phyloP scores from a whole-genome alignment of 2,113 vertebrate genomes.

The Vulpes vulpes region DNA sequence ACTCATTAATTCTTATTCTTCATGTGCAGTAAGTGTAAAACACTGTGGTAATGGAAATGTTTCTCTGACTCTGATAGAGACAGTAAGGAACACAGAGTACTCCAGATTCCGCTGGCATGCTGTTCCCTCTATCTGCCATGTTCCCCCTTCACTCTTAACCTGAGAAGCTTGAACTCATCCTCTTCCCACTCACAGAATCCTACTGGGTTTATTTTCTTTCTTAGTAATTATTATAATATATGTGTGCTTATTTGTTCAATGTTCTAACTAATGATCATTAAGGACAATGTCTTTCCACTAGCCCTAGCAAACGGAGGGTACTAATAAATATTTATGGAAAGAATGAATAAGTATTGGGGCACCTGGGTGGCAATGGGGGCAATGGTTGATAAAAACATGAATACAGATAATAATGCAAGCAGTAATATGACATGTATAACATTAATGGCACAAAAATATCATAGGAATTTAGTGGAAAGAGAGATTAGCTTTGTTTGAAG shows the following conservation, averaged over 20 bases:
- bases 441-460: background rate
- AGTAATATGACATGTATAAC: background rate
- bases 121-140: background rate
- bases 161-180: background rate
- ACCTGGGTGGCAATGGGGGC: no score
- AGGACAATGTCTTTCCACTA: background rate
- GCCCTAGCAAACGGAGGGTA: background rate
- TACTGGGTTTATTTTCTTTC: background rate
- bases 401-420: constrained; percentile 1
- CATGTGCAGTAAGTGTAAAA: background rate
- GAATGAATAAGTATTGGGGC: background rate
- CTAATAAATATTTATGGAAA: background rate
- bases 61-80: background rate
- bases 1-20: background rate
- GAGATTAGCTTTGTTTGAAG: background rate
- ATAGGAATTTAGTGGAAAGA: background rate
- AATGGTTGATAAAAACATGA: background rate
- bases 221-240: background rate
- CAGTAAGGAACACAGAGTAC: background rate
- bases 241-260: background rate
- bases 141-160: background rate
- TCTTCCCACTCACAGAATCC: background rate
- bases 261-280: background rate
- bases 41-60: background rate
- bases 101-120: background rate